Percentiles rank a stretch among this genome's conserved stretches.
phyloP scores from a whole-genome alignment of 2,888 invertebrate genomes.

The Blastobasis adustella region DNA sequence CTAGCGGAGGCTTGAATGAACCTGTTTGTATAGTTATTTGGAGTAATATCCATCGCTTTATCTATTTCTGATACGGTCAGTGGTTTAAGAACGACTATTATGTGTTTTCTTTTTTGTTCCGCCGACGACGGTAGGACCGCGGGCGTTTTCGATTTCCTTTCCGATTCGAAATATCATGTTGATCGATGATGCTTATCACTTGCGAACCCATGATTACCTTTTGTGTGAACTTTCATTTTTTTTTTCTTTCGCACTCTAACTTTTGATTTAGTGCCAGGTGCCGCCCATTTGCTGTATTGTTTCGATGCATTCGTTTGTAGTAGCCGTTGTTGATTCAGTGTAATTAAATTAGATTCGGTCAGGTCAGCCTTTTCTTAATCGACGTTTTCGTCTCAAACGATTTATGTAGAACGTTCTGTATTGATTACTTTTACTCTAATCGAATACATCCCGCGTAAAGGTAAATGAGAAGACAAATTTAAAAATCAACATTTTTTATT shows the following conservation, averaged over 20 bases:
- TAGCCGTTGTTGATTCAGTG: too few relatives aligned
- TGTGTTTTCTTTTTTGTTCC: slow-evolving; percentile 1
- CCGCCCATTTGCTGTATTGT: neutral
- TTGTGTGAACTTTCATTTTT: slow-evolving; percentile 9
- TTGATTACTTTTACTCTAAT: neutral
- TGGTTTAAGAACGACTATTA: neutral
- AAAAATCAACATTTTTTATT: slow-evolving; percentile 37
- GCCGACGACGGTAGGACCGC: neutral
- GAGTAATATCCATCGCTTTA: slow-evolving; percentile 7
- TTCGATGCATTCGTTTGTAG: too few relatives aligned
- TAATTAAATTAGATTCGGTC: too few relatives aligned
- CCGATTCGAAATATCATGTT: slow-evolving; percentile 13
- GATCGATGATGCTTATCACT: slow-evolving; percentile 13
- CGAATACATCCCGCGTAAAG: neutral
- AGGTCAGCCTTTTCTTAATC: too few relatives aligned
- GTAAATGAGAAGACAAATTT: slow-evolving; percentile 19
- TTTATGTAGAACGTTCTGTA: too few relatives aligned
- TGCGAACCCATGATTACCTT: slow-evolving; percentile 9
- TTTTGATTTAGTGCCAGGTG: neutral
- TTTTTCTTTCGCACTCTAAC: neutral
- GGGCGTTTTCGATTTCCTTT: slow-evolving; percentile 18
- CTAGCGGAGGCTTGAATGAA: neutral
- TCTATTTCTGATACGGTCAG: slow-evolving; percentile 2
- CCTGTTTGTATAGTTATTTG: slow-evolving; percentile 7
- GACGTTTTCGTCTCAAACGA: too few relatives aligned